Evolutionary conservation across 1,140 invertebrate genomes (phyloP).

Genomic region (Drosophila quadrilineata): DNA sequence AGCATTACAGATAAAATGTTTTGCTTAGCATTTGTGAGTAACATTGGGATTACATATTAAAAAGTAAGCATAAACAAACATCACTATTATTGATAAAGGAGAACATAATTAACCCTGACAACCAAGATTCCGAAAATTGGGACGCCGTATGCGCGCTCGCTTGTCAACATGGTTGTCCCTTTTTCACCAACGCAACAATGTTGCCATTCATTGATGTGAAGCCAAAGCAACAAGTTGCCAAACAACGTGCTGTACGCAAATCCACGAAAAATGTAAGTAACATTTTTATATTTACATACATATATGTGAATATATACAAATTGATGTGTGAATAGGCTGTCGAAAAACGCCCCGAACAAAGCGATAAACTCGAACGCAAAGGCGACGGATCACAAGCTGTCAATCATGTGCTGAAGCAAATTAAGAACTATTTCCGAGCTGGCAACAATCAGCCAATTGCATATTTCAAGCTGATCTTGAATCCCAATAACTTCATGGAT

Average conservation of each 20-base stretch:
- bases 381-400: constrained; percentile 57
- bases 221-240: constrained; percentile 30
- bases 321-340: constrained; percentile 18
- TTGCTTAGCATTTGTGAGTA: constrained; percentile 47
- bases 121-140: constrained; percentile 50
- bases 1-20: constrained; percentile 54
- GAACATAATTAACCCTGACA: not conserved
- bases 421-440: constrained; percentile 36
- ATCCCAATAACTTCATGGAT: constrained; percentile 63
- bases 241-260: constrained; percentile 48
- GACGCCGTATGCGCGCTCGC: constrained; percentile 44
- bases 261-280: constrained; percentile 22
- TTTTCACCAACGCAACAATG: constrained; percentile 55
- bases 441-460: constrained; percentile 52
- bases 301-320: not conserved
- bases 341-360: constrained; percentile 55
- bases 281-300: not conserved
- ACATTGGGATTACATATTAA: not conserved
- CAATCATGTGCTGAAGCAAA: constrained; percentile 38
- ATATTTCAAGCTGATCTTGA: constrained; percentile 61
- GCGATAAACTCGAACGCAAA: constrained; percentile 60
- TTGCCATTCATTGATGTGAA: constrained; percentile 61
- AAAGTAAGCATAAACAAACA: no score
- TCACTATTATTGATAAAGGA: no score
- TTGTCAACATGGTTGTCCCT: constrained; percentile 20